Base-by-base conservation (phyloP, 2,888 invertebrate species). In the Lamproptera curius region DNA sequence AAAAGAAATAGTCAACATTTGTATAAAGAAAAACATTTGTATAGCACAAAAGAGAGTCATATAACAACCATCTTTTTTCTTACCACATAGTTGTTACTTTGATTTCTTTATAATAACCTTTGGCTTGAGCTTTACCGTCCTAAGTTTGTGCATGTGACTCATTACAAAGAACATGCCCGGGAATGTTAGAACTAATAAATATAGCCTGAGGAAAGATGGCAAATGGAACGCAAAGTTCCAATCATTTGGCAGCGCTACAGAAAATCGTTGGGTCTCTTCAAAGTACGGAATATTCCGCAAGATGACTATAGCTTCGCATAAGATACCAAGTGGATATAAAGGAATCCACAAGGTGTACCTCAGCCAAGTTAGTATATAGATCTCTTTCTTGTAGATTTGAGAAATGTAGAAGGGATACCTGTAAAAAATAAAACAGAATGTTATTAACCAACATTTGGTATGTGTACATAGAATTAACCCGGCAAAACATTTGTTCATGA, bases 341-440 rank as follows among this genome's bases (percentile, higher is more conserved):
- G 96, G 93, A 56, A 98, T 95, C 98, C 98, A 99, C 46, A 96
- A 89, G 0, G 95, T 94, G 76, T 98, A 98, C 11, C 98, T 90
- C 1, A 98, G 79, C 98, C 98, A 98, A 0, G 96, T 97, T 6
- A 98, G 75, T 2, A 94, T 63, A 37, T 90, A 89, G 23, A 94
- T 88, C 50, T 95, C 92, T 16, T 90, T 91, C 49, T 94, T 92
- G 64, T 95, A 90, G 0, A 95, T 79, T 63, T 94, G 93, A 0
- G 93, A 88, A 67, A 97, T 92, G 80, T 98, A 98, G 79, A 93
- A 98, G 0, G 97, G 97, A 83, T 98, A 98, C 63, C 97, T 96
- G 81, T 13, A 55, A 41, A 31, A 28, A 28, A 28, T 20, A 28
- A 28, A 10, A 28, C 10, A 5, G 10, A 28, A 10, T 28, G 28